Conservation (phyloP, 1,140 invertebrate genomes). For the Chionoecetes opilio region DNA sequence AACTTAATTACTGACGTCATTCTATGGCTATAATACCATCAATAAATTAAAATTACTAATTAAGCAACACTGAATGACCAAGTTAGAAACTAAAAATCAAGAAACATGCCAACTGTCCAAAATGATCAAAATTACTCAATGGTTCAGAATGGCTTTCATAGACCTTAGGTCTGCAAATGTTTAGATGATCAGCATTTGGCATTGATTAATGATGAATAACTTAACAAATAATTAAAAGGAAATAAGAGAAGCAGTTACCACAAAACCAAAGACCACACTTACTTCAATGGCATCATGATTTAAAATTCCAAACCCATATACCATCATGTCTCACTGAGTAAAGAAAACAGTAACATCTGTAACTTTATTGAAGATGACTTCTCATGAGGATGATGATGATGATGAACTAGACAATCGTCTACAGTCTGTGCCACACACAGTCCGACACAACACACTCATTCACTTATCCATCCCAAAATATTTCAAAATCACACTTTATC, state of each 20-base stretch:
- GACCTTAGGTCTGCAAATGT: not conserved
- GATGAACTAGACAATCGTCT: not conserved
- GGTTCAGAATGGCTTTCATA: not conserved
- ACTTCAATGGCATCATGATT: not conserved
- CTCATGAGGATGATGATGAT: conserved; percentile 29
- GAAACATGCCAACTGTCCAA: not conserved
- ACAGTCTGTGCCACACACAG: not conserved
- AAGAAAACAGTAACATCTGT: conserved; percentile 12
- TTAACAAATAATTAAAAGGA: not conserved
- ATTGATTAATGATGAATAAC: not conserved
- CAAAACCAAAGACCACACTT: not conserved
- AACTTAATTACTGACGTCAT: conserved; percentile 71
- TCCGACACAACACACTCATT: not conserved
- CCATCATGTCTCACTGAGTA: not conserved
- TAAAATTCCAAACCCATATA: not conserved
- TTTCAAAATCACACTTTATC: not conserved
- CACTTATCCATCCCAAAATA: not conserved
- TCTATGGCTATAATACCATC: conserved; percentile 40
- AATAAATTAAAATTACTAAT: conserved; percentile 47
- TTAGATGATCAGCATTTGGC: not conserved
- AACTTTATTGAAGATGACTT: conserved; percentile 12
- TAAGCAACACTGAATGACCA: not conserved
- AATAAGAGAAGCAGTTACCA: not conserved
- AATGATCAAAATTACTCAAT: not conserved
- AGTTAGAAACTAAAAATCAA: not conserved